Conservation (phyloP, 2,888 invertebrate genomes). For the Bedellia somnulentella region DNA sequence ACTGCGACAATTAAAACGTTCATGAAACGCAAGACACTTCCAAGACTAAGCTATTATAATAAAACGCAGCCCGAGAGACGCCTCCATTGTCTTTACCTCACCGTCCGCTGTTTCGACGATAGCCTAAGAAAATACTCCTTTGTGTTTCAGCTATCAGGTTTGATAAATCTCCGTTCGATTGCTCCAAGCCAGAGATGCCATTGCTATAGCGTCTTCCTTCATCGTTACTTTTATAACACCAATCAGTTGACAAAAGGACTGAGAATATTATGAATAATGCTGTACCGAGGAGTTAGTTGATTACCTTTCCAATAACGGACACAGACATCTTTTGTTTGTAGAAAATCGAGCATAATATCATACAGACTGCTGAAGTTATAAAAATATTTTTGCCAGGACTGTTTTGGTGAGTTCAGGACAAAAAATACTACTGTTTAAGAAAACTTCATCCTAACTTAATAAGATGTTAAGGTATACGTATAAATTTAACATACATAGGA, state of each 20-base stretch:
- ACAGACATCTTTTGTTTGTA: slow-evolving; percentile 2
- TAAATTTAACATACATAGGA: no score
- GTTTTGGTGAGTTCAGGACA: no score
- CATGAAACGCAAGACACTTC: slow-evolving; percentile 37
- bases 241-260: slow-evolving; percentile 29
- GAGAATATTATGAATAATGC: slow-evolving; percentile 21
- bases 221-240: slow-evolving; percentile 23
- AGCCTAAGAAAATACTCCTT: slow-evolving; percentile 56
- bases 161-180: slow-evolving; percentile 40
- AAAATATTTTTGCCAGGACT: no score
- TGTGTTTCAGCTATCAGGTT: slow-evolving; percentile 42
- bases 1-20: slow-evolving; percentile 28
- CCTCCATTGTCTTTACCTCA: slow-evolving; percentile 34
- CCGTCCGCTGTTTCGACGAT: slow-evolving; percentile 56
- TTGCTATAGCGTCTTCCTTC: slow-evolving; percentile 6
- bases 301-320: slow-evolving; percentile 14
- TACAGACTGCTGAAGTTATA: no score
- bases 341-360: not conserved
- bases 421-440: no score
- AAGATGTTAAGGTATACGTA: no score
- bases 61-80: slow-evolving; percentile 23
- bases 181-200: slow-evolving; percentile 14
- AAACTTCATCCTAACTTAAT: no score
- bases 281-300: slow-evolving; percentile 18
- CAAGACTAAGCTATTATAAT: slow-evolving; percentile 44